Conservation (phyloP, 2,797 vertebrate genomes). For the Hirundo rustica region DNA sequence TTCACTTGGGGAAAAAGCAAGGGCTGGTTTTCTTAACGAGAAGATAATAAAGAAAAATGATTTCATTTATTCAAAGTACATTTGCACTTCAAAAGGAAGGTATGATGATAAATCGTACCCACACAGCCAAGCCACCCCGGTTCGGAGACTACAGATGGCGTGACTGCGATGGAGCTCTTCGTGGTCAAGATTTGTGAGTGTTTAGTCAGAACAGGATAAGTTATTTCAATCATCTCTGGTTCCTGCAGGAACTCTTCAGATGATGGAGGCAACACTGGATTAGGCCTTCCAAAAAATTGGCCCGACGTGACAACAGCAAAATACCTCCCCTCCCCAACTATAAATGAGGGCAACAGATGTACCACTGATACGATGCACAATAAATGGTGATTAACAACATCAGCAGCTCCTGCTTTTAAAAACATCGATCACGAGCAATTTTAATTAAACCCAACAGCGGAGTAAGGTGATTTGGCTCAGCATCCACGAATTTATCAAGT, state of each 20-base stretch:
- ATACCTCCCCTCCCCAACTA: not conserved
- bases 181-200: not conserved
- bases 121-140: not conserved
- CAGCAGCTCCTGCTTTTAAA: conserved; percentile 26
- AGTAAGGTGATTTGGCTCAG: conserved; percentile 20
- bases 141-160: not conserved
- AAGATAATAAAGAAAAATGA: conserved; percentile 40
- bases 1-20: not conserved
- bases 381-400: conserved; percentile 3
- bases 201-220: not conserved
- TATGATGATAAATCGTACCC: not conserved
- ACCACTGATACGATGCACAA: not conserved
- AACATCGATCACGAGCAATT: not conserved
- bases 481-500: not conserved
- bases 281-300: not conserved
- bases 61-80: conserved; percentile 40
- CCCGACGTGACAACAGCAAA: not conserved
- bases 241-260: not conserved
- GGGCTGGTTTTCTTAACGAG: conserved; percentile 26
- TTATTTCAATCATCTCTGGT: not conserved
- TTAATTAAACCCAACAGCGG: conserved; percentile 32
- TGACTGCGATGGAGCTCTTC: not conserved
- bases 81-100: conserved; percentile 12
- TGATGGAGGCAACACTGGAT: not conserved
- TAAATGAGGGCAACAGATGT: not conserved